A percentile compares a stretch with the other conserved stretches of the same genome.
These are phyloP conservation scores for Hyperoplus immaculatus DNA, from an alignment of 2,797 vertebrate genomes.

Conservation along the genomic window DNA sequence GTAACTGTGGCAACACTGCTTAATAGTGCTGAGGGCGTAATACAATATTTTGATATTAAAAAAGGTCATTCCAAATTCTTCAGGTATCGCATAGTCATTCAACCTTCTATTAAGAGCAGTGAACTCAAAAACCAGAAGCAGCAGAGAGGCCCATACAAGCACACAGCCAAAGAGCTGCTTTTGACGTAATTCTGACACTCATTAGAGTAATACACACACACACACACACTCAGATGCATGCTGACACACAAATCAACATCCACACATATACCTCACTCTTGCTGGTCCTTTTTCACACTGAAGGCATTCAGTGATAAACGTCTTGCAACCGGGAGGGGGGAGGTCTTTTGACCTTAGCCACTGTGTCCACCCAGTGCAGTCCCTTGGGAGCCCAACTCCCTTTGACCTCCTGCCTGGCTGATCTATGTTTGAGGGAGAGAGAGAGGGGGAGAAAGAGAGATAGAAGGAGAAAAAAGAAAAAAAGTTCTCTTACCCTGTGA, in stretches of 20 bases:
- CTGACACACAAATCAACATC: constrained; percentile 2
- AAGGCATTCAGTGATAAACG: constrained; percentile 67
- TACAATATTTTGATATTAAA: constrained; percentile 14
- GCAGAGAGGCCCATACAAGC: neutral
- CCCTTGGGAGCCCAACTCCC: constrained; percentile 60
- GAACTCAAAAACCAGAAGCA: neutral
- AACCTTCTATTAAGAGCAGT: neutral
- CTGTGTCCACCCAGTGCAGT: constrained; percentile 53
- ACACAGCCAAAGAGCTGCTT: constrained; percentile 15
- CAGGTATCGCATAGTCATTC: neutral
- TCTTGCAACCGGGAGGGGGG: constrained; percentile 28
- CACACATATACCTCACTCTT: constrained; percentile 23
- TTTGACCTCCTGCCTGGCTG: constrained; percentile 58
- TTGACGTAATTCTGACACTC: constrained; percentile 2
- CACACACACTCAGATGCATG: neutral
- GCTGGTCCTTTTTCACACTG: constrained; percentile 24
- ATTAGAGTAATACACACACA: neutral
- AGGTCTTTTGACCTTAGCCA: constrained; percentile 65
- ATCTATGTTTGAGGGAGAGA: constrained; percentile 44
- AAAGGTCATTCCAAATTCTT: neutral
- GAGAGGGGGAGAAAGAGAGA: neutral
- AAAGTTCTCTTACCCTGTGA: constrained; percentile 60
- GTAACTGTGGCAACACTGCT: too few species aligned
- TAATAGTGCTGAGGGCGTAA: neutral
- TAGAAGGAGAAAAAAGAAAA: constrained; percentile 2